Evolutionary conservation across 2,888 invertebrate species (phyloP), one percentile per base, ranked within the genome.

Genomic region (Mythimna pallens): DNA sequence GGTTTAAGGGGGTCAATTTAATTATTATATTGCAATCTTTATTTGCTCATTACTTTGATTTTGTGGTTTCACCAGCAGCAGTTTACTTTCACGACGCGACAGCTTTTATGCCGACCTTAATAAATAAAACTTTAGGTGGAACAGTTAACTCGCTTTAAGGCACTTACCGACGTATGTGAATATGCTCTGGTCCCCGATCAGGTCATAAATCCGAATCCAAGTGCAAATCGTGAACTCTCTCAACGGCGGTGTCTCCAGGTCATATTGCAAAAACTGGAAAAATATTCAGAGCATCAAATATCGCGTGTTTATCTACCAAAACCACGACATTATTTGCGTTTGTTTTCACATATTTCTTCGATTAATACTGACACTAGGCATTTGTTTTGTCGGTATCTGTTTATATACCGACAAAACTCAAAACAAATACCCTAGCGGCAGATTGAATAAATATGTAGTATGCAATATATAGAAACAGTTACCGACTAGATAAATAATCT

Each of bases 151-250:
- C 30, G 30, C 30, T 62, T 54, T 9, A 40, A 47, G 25, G 7
- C n/a, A 91, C 94, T 92, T 81, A 95, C 96, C 92, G 40, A 94
- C 90, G 73, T 95, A 96, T 25, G 95, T 90, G 73, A 95, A 95
- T 78, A 96, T 91, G 68, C 87, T 94, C 77, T 95, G 95, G 59
- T 95, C 94, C 22, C 86, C 84, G 2, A 70, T 83, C 36, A 95
- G 80, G 70, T 93, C 98, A 85, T 97, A 97, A 85, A 98, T 97
- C 77, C 98, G 97, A 87, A 97, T 97, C 98, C 98, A 98, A 83
- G 97, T 97, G 90, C 98, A 98, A 66, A 98, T 96, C 0, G 98
- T 98, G 89, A 98, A 98, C 92, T 98, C 98, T 85, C 97, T 97
- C 87, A 98, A 88, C 77, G 98, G 97, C 0, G 98, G 98, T 34